Conservation (phyloP, 1,140 invertebrate species). For the Lethrus apterus region DNA sequence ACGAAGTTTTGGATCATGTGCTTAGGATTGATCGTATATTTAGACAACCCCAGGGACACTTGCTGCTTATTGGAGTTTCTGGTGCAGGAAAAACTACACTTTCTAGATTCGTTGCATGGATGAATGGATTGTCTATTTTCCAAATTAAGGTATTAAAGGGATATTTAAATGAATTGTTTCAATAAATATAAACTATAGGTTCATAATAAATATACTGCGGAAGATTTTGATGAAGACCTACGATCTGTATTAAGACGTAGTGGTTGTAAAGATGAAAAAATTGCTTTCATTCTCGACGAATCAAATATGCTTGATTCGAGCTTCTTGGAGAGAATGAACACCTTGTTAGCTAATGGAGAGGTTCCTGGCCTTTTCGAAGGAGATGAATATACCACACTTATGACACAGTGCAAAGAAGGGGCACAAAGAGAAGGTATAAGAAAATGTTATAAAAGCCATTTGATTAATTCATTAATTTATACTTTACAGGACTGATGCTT, state of each 20-base stretch:
- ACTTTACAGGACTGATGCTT: slow-evolving; percentile 72
- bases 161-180: no score
- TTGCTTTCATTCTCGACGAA: slow-evolving; percentile 98
- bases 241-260: slow-evolving; percentile 86
- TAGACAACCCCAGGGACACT: slow-evolving; percentile 95
- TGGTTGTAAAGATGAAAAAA: slow-evolving; percentile 98
- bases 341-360: slow-evolving; percentile 96
- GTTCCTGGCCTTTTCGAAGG: slow-evolving; percentile 89
- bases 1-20: slow-evolving; percentile 98
- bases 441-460: background rate
- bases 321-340: slow-evolving; percentile 99
- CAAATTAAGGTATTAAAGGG: slow-evolving; percentile 68
- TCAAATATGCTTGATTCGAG: slow-evolving; percentile 98
- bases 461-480: slow-evolving; percentile 1
- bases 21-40: slow-evolving; percentile 95
- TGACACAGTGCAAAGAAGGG: slow-evolving; percentile 99
- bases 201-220: slow-evolving; percentile 97
- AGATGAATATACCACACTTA: slow-evolving; percentile 96
- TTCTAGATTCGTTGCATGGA: slow-evolving; percentile 98
- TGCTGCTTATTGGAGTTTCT: slow-evolving; percentile 93
- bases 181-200: no score
- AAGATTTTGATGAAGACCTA: slow-evolving; percentile 98
- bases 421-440: slow-evolving; percentile 79
- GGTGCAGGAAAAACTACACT: slow-evolving; percentile 98
- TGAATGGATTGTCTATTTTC: slow-evolving; percentile 98